Evolutionary conservation across 2,888 invertebrate genomes (phyloP), one percentile per base, ranked within the genome.

Genomic region (Eurytoma californica): DNA sequence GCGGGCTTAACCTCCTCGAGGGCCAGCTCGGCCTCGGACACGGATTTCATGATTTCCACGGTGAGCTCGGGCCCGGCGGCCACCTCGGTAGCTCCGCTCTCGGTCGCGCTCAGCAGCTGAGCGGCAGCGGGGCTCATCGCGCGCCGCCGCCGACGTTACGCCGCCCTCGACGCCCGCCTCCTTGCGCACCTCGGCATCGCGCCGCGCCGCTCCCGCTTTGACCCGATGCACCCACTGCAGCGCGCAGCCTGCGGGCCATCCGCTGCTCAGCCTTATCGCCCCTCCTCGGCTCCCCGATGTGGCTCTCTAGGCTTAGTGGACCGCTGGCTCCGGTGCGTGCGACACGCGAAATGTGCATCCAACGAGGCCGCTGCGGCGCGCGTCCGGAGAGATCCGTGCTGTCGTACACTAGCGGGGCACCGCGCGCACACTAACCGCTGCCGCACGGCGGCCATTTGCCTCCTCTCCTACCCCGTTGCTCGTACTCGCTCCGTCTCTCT

Each of bases 11-110:
- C 57, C 65, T 77, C 93, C 88, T 92, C 92, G 90, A 92, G 92
- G 91, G 92, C 92, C 85, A 94, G 92, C 86, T 94, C 91, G 90
- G 93, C 93, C 86, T 93, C 93, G 81, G 94, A 94, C 91, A 93
- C 93, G 86, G 94, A 94, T 91, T 94, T 94, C 90, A 93, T 92
- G 89, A 93, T 93, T 86, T 14, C 14, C n/a, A 2, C n/a, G 24
- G 51, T 14, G 28, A 18, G 49, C 61, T 28, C 24, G n/a, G 51
- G 12, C 24, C 28, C 60, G 24, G 9, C 55, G 73, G 47, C n/a
- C 47, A 20, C 57, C 47, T 20, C 58, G n/a, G n/a, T n/a, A 39
- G n/a, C 16, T 39, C 7, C 39, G 18, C 14, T 18, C 16, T n/a
- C 39, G n/a, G 9, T n/a, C 47, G 66, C 3, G 69, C 58, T 39